Base-by-base conservation (phyloP, 2,113 vertebrate species). In the Nothobranchius furzeri region DNA sequence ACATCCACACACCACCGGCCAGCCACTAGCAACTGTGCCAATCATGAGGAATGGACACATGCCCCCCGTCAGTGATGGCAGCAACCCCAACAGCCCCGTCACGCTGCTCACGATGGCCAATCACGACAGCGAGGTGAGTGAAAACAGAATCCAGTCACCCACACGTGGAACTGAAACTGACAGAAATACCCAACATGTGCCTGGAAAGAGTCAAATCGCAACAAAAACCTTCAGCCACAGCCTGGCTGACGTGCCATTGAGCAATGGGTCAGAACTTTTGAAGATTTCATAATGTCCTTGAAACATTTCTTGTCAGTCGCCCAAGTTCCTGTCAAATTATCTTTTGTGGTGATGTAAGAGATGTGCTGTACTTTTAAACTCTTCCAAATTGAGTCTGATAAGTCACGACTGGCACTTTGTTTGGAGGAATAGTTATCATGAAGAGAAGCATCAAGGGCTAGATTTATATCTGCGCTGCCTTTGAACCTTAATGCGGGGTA, bases 41-140 rank as follows among this genome's bases (percentile, higher is more conserved):
- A 70, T 94, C 45, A 90, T 94, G 61, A 92, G 94, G 30, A 95
- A 90, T 15, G 93, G 92, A 73, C 93, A 93, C 81, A 86, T 93
- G 76, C 84, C 93, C 50, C 88, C 91, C 0, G 70, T 88, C 60
- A 93, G 90, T 1, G 92, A 93, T 1, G 7, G 67, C 60, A 93
- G 90, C 78, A 81, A 90, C 35, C 62, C 90, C 2, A 93, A 92
- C 37, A 95, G 92, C 68, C 92, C 95, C 0, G 79, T 95, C 53
- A 91, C 94, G 47, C 83, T 96, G 59, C 92, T 98, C 78, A 83
- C 90, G 5, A 91, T 95, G 20, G 92, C 92, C 58, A 92, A 89
- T 37, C 94, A 94, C 0, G 94, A 95, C 85, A 89, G 91, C 43
- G 93, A 89, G 88, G 96, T 97, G 91, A 90, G 92, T 85, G 17